A percentile compares a stretch with the other conserved stretches of the same genome.
Evolutionary conservation across 2,797 vertebrate species (phyloP).

Genomic region (Eleutherodactylus coqui): DNA sequence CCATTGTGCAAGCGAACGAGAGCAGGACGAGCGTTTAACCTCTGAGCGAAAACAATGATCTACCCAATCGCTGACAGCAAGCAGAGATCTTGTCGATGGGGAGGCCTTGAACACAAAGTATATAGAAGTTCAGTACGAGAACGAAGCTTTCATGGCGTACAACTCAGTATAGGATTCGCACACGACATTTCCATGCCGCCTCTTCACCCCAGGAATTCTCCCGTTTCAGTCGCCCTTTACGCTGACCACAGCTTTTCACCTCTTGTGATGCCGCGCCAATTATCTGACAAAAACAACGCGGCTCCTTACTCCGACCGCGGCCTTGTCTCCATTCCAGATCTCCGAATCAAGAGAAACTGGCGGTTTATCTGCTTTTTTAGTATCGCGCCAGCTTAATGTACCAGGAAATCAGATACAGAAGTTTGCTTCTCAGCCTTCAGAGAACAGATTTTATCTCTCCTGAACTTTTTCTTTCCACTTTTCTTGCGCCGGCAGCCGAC

Average conservation of each 20-base stretch:
- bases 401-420: conserved; percentile 42
- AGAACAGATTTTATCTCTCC: conserved; percentile 16
- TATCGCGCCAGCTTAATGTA: conserved; percentile 27
- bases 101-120: neutral
- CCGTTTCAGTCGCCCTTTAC: neutral
- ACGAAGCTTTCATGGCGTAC: neutral
- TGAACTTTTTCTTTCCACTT: neutral
- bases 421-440: conserved; percentile 41
- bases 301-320: neutral
- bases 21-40: too few species aligned
- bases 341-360: neutral
- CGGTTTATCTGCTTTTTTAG: conserved; percentile 17
- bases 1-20: too few species aligned
- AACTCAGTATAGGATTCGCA: neutral
- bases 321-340: neutral
- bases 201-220: neutral
- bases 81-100: neutral
- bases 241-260: neutral
- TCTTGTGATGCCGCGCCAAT: neutral
- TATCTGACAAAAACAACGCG: conserved; percentile 15
- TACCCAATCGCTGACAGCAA: neutral
- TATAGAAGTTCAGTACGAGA: neutral
- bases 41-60: too few species aligned
- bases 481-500: neutral
- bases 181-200: neutral